These are phyloP conservation scores for Callyntrura guangdongensis DNA, from an alignment of 2,888 invertebrate genomes.

Conservation along the genomic window DNA sequence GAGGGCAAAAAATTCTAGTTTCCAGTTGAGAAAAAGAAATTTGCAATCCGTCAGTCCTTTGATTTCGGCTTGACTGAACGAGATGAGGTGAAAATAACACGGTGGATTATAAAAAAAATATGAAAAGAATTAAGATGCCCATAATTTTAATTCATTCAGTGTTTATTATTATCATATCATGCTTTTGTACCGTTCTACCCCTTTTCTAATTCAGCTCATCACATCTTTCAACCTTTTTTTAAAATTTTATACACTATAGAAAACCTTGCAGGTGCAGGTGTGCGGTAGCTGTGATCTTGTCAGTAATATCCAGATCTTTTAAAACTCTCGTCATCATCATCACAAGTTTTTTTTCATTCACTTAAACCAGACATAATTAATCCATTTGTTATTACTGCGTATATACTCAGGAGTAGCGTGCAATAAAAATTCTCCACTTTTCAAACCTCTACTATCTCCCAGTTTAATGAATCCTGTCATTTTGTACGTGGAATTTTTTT, in stretches of 20 bases:
- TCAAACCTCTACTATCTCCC: not conserved
- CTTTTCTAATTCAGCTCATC: constrained; percentile 8
- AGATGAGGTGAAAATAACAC: not conserved
- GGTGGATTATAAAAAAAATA: not conserved
- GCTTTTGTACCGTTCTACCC: not conserved
- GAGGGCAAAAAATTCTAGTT: not conserved
- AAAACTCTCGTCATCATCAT: constrained; percentile 22
- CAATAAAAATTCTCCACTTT: constrained; percentile 52
- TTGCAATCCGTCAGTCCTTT: no score
- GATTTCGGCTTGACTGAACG: no score
- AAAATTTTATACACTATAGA: not conserved
- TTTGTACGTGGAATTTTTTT: constrained; percentile 21
- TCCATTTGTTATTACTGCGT: constrained; percentile 65
- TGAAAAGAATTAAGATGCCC: not conserved
- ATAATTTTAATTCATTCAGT: not conserved
- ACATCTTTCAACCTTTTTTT: not conserved
- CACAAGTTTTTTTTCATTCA: constrained; percentile 30
- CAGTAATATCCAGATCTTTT: constrained; percentile 32
- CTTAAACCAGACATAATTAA: constrained; percentile 67
- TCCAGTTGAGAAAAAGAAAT: not conserved
- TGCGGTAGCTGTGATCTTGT: constrained; percentile 40
- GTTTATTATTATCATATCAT: not conserved
- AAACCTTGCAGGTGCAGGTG: constrained; percentile 30
- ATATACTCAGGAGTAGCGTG: not conserved
- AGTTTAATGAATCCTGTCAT: constrained; percentile 46